A percentile compares a stretch with the other conserved stretches of the same genome.
These are phyloP conservation scores for Bombus terrestris DNA, from an alignment of 1,140 invertebrate genomes.

Conservation along the genomic window DNA sequence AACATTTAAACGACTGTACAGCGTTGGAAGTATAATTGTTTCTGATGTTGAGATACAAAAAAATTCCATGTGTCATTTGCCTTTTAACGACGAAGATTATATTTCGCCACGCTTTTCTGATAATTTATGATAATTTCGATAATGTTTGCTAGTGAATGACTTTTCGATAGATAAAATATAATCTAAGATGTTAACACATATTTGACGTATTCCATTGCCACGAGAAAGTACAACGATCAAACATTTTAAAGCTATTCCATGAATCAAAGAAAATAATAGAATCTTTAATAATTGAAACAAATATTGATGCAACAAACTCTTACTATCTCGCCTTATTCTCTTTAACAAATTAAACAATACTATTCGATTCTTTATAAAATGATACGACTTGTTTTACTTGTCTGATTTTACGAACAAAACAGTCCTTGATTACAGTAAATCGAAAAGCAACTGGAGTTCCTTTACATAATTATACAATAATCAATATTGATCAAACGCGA, in stretches of 20 bases:
- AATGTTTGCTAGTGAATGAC: too few species aligned
- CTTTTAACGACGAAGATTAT: not conserved
- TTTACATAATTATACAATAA: conserved; percentile 57
- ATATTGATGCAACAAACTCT: not conserved
- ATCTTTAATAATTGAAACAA: not conserved
- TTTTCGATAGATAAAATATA: not conserved
- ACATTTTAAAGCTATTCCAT: not conserved
- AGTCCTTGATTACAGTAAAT: too few species aligned
- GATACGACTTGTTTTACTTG: not conserved
- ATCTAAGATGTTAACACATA: not conserved
- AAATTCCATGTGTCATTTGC: not conserved
- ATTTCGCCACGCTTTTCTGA: not conserved
- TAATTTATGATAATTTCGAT: not conserved
- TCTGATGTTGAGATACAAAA: not conserved
- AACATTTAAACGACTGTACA: not conserved
- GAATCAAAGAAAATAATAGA: not conserved
- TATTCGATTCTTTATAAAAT: not conserved
- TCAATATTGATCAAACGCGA: conserved; percentile 23
- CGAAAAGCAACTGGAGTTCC: not conserved
- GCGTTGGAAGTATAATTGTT: not conserved
- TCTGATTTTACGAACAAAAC: not conserved
- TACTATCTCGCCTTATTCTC: not conserved
- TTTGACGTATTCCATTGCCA: not conserved
- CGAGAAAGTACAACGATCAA: not conserved
- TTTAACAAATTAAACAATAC: not conserved